Evolutionary conservation across 2,888 invertebrate genomes (phyloP).

Genomic region (Danaus chrysippus): DNA sequence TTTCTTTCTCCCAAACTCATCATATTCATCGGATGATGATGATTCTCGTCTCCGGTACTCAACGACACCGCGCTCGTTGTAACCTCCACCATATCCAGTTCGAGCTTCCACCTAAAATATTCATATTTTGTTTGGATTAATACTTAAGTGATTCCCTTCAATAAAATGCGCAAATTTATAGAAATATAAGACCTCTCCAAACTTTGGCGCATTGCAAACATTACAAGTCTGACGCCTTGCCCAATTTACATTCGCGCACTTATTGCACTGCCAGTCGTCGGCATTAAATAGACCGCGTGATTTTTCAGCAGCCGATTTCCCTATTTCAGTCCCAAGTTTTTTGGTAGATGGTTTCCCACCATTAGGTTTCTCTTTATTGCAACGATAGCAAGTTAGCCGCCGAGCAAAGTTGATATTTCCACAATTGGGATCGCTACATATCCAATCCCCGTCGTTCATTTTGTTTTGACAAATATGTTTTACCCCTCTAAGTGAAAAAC

Average conservation of each 20-base stretch:
- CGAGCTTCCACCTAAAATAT: conserved; percentile 82
- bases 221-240: conserved; percentile 97
- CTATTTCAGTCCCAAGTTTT: conserved; percentile 96
- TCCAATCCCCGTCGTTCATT: conserved; percentile 82
- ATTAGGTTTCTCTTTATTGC: conserved; percentile 84
- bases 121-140: neutral
- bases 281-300: conserved; percentile 97
- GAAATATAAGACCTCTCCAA: conserved; percentile 89
- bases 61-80: conserved; percentile 96
- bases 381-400: conserved; percentile 93
- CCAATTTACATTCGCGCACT: conserved; percentile 99
- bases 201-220: conserved; percentile 99
- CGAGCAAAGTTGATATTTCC: conserved; percentile 97
- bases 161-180: neutral
- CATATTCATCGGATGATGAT: conserved; percentile 96
- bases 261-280: conserved; percentile 99
- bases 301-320: conserved; percentile 98
- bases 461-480: conserved; percentile 45
- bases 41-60: conserved; percentile 94
- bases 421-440: conserved; percentile 85
- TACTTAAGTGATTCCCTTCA: neutral
- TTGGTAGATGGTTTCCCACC: conserved; percentile 78
- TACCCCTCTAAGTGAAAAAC: conserved; percentile 22
- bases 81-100: conserved; percentile 91
- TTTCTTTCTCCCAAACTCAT: conserved; percentile 90